These are phyloP conservation scores for Sebastes vulpes DNA, from an alignment of 2,797 vertebrate species.

Conservation along the genomic window DNA sequence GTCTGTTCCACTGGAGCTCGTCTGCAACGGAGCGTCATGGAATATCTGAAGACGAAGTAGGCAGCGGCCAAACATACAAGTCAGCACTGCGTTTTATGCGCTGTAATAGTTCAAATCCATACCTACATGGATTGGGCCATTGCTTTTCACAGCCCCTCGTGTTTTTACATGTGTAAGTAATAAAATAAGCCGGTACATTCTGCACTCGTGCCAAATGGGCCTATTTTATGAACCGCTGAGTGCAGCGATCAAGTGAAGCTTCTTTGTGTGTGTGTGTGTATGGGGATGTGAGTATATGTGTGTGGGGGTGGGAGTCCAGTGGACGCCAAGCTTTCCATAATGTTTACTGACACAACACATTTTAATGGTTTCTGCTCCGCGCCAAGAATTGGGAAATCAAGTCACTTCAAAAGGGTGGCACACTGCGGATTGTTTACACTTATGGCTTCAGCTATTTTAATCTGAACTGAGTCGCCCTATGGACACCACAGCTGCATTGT, in stretches of 20 bases:
- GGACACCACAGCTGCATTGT: conserved; percentile 40
- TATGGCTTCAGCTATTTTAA: conserved; percentile 45
- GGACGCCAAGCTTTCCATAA: conserved; percentile 58
- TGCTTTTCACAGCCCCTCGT: conserved; percentile 33
- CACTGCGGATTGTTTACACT: conserved; percentile 8
- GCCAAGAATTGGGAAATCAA: conserved; percentile 76
- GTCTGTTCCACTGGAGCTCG: conserved; percentile 17
- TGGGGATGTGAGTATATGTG: not conserved
- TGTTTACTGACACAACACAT: conserved; percentile 81
- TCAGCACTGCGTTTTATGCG: conserved; percentile 7
- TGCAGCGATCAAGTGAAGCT: conserved; percentile 30
- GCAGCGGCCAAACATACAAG: conserved; percentile 6
- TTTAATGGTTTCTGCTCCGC: conserved; percentile 65
- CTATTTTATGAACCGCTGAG: conserved; percentile 51
- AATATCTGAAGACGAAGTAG: conserved; percentile 33
- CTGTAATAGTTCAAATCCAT: conserved; percentile 12
- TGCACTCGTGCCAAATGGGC: conserved; percentile 48
- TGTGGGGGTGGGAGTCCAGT: conserved; percentile 31
- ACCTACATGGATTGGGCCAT: conserved; percentile 15
- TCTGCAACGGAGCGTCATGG: conserved; percentile 16
- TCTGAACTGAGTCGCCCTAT: conserved; percentile 36
- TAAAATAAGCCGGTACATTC: conserved; percentile 57
- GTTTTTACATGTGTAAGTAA: conserved; percentile 70
- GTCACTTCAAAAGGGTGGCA: conserved; percentile 65
- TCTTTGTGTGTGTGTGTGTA: conserved; percentile 7